These are phyloP conservation scores for Chrysocyon brachyurus DNA, from an alignment of 2,797 vertebrate genomes.

Conservation along the genomic window DNA sequence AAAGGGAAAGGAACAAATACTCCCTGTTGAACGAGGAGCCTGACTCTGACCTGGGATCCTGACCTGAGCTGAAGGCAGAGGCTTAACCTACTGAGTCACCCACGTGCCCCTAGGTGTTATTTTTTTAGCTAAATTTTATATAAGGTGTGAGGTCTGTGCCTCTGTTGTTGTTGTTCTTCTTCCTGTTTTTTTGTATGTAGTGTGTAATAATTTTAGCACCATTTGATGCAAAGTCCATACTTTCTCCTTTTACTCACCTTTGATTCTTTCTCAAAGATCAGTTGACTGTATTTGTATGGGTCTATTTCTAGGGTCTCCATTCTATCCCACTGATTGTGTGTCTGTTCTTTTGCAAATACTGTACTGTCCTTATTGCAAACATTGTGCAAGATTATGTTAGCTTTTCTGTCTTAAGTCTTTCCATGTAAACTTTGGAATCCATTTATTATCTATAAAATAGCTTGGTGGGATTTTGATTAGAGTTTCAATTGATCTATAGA, in stretches of 20 bases:
- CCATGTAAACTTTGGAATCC: not conserved
- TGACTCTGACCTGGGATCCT: not conserved
- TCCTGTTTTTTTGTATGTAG: not conserved
- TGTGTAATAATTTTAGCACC: not conserved
- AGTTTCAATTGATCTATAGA: not conserved
- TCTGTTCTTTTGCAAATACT: not conserved
- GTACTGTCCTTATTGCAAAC: not conserved
- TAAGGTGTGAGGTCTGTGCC: not conserved
- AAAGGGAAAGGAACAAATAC: not conserved
- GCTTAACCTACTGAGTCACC: not conserved
- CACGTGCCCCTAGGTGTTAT: not conserved
- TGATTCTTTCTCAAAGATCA: not conserved
- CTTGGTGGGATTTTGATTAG: not conserved
- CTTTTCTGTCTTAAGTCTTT: not conserved
- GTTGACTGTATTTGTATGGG: not conserved
- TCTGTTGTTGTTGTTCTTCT: not conserved
- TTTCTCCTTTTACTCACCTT: not conserved
- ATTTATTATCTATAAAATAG: not conserved
- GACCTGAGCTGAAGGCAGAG: not conserved
- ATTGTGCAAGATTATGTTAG: not conserved
- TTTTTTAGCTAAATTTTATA: not conserved
- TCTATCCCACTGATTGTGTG: not conserved
- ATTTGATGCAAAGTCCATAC: not conserved
- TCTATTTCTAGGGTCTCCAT: not conserved
- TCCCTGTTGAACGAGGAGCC: not conserved